Conservation (phyloP, 2,888 invertebrate genomes). For the Gortyna flavago region DNA sequence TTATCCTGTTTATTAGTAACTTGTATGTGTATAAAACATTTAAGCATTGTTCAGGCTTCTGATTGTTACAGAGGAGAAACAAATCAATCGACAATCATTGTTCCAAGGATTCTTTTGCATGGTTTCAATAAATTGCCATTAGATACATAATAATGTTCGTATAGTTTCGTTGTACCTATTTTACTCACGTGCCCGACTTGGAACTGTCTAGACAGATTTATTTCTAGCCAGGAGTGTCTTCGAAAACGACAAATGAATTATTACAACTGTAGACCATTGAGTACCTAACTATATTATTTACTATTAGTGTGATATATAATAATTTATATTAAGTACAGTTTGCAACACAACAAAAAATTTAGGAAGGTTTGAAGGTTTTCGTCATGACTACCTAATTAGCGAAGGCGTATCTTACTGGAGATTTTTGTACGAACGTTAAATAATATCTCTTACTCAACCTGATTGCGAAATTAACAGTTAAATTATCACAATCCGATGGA, state of each 20-base stretch:
- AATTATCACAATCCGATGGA: not conserved
- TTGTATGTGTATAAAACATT: conserved; percentile 1
- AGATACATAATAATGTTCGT: conserved; percentile 2
- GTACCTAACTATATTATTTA: not conserved
- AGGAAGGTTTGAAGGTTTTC: conserved; percentile 2
- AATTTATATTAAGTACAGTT: too few species aligned
- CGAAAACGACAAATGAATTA: not conserved
- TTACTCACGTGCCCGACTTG: conserved; percentile 12
- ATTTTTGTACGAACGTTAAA: not conserved
- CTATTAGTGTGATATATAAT: not conserved
- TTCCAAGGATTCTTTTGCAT: conserved; percentile 37
- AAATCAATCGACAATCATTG: conserved; percentile 54
- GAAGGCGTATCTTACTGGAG: not conserved
- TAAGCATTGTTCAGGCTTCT: conserved; percentile 62
- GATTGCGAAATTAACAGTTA: not conserved
- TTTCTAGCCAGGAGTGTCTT: conserved; percentile 17
- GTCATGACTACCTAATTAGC: conserved; percentile 3
- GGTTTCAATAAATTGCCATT: conserved; percentile 29
- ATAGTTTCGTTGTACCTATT: conserved; percentile 13
- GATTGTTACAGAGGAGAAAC: conserved; percentile 57
- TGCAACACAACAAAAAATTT: not conserved
- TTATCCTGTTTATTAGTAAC: too few species aligned
- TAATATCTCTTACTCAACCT: not conserved
- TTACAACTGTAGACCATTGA: not conserved
- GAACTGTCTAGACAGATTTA: conserved; percentile 28